Percentiles rank a stretch among this genome's conserved stretches.
Conservation (phyloP, 1,140 invertebrate species). For the Leptinotarsa texana region DNA sequence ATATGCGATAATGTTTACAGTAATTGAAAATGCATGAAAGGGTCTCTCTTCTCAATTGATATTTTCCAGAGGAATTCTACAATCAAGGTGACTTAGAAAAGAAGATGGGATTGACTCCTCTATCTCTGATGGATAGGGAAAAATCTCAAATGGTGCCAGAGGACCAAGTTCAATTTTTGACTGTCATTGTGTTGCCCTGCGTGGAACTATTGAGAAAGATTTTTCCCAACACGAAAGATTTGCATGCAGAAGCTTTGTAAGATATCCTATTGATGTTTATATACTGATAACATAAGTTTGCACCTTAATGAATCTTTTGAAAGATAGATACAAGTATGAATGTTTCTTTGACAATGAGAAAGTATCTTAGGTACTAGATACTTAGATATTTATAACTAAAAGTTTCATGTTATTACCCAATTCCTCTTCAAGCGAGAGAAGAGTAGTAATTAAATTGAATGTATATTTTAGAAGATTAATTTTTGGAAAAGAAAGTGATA, state of each 20-base stretch:
- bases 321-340: too few species aligned
- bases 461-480: too few species aligned
- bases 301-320: too few species aligned
- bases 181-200: slow-evolving; percentile 61
- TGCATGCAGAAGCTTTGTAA: slow-evolving; percentile 44
- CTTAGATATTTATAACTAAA: too few species aligned
- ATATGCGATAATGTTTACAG: slow-evolving; percentile 60
- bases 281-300: too few species aligned
- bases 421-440: too few species aligned
- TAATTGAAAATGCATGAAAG: slow-evolving; percentile 32
- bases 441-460: too few species aligned
- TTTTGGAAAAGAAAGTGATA: too few species aligned
- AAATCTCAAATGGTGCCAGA: slow-evolving; percentile 59
- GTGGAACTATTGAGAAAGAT: slow-evolving; percentile 57
- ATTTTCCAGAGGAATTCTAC: slow-evolving; percentile 49
- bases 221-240: slow-evolving; percentile 54
- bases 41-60: neutral
- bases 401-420: too few species aligned
- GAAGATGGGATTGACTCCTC: slow-evolving; percentile 59
- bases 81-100: slow-evolving; percentile 61
- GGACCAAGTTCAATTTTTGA: slow-evolving; percentile 63
- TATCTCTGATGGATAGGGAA: slow-evolving; percentile 63
- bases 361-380: too few species aligned
- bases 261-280: neutral
- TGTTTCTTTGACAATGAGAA: too few species aligned